Evolutionary conservation across 2,113 vertebrate genomes (phyloP), one percentile per base, ranked within the genome.

Genomic region (Odocoileus virginianus): DNA sequence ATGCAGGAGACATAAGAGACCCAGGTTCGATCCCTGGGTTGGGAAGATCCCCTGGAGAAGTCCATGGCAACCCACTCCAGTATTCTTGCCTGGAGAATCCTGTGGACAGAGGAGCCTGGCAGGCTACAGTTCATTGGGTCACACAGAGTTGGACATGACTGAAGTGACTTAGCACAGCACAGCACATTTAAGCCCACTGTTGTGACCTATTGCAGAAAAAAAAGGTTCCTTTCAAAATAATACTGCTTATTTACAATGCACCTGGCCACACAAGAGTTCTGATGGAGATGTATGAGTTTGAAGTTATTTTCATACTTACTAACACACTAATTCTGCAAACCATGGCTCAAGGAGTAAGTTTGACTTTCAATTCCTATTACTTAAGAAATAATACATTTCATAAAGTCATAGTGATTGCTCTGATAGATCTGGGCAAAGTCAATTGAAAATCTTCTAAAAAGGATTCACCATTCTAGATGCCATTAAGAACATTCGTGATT

Each of bases 81-180:
- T 40, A 71, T 40, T 71, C n/a, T 71, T 71, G n/a, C 67, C n/a
- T 71, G 10, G 10, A 71, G 67, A 71, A 23, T 71, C 67, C 67
- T 0, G 0, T 23, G 5, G 19, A 71, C 67, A 71, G n/a, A 71
- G 67, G n/a, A 71, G 1, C 67, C n/a, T 23, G n/a, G n/a, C 67
- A 71, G 67, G n/a, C n/a, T 71, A 6, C 10, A 21, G 19, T 71
- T 23, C 2, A 0, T 40, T 71, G n/a, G 19, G 2, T 71, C 67
- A 71, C n/a, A 71, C 19, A 40, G 67, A 40, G n/a, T 71, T 2
- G 0, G 19, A 40, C 67, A 71, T 40, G n/a, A 40, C 67, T 71
- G 67, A 71, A 71, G 19, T 71, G n/a, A 71, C 21, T 71, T 71
- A 71, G n/a, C n/a, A 71, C 5, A 33, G 61, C 30, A 61, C 30